Evolutionary conservation across 2,888 invertebrate species (phyloP), one percentile per base, ranked within the genome.

Genomic region (Geophilus truncorum): DNA sequence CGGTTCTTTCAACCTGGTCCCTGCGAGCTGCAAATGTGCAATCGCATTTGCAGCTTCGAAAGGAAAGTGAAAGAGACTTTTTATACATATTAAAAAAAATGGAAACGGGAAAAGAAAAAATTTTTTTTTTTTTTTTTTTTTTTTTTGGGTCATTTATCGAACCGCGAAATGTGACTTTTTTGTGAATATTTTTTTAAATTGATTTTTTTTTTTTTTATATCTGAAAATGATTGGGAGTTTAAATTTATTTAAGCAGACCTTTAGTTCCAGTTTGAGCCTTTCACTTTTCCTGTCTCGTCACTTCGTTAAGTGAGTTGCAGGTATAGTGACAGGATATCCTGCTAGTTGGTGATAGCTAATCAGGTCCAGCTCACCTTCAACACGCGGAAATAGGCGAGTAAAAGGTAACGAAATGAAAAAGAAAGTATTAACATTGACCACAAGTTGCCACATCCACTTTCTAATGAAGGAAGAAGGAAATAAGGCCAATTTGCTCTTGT

Each of bases 321-420:
- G 70, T 70, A 70, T 70, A 70, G 70, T 70, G 70, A 70, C 70
- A 70, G 70, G 70, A 70, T 70, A 70, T 70, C 70, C 70, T 70
- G 70, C 70, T 70, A 70, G 25, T 70, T 70, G 70, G 70, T 70
- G 70, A 70, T 70, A 70, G 70, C 70, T 70, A 70, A 70, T 70
- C 70, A 70, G 70, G 70, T 70, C 70, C 70, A 70, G 70, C 70
- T 70, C 70, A 70, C 70, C 70, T 70, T 70, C 70, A 70, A 70
- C 70, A 70, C 70, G 70, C 70, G 70, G 70, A 70, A 70, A 28
- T 28, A 70, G 70, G 70, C 25, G 70, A 70, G 28, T 70, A 70
- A 28, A 70, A 70, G 28, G 70, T 25, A 25, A 70, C 25, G 10
- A 28, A 70, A 28, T 25, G 3, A 18, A 70, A 70, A 70, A 28